Evolutionary conservation across 2,888 invertebrate genomes (phyloP).

Genomic region (Hirtodrosophila duncani): DNA sequence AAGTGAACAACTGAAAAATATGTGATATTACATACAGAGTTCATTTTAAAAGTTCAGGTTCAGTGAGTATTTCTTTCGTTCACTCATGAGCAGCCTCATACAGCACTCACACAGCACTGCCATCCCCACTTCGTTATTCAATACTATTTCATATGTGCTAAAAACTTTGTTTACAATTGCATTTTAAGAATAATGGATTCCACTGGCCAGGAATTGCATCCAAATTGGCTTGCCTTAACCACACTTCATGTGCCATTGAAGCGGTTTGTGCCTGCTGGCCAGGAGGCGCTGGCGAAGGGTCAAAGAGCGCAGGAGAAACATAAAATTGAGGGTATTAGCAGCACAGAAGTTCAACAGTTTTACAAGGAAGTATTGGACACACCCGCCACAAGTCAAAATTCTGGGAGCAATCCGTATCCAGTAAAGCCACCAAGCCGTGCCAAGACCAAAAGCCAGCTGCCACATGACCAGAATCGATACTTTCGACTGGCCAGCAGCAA

Average conservation of each 20-base stretch:
- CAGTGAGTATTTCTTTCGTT: too few relatives aligned
- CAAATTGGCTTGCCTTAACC: conserved; percentile 76
- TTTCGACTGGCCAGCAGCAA: conserved; percentile 79
- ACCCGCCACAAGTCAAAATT: conserved; percentile 20
- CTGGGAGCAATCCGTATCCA: too few relatives aligned
- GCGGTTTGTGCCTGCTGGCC: conserved; percentile 70
- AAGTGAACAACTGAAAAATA: too few relatives aligned
- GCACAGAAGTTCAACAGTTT: conserved; percentile 63
- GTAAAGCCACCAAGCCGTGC: too few relatives aligned
- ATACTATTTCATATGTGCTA: conserved; percentile 14
- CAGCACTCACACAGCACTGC: too few relatives aligned
- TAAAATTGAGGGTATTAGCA: conserved; percentile 41
- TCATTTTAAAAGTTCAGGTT: too few relatives aligned
- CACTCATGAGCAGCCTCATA: too few relatives aligned
- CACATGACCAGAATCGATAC: conserved; percentile 61
- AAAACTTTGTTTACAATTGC: conserved; percentile 27
- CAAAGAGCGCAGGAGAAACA: conserved; percentile 31
- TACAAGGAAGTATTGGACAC: conserved; percentile 68
- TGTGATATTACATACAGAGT: too few relatives aligned
- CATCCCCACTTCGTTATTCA: conserved; percentile 1
- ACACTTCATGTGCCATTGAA: conserved; percentile 73
- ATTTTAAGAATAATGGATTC: conserved; percentile 47
- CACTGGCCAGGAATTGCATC: conserved; percentile 67
- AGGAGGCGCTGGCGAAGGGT: too few relatives aligned
- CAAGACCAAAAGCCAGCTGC: background rate